phyloP scores from a whole-genome alignment of 1,140 invertebrate genomes.

The Cherax destructor region DNA sequence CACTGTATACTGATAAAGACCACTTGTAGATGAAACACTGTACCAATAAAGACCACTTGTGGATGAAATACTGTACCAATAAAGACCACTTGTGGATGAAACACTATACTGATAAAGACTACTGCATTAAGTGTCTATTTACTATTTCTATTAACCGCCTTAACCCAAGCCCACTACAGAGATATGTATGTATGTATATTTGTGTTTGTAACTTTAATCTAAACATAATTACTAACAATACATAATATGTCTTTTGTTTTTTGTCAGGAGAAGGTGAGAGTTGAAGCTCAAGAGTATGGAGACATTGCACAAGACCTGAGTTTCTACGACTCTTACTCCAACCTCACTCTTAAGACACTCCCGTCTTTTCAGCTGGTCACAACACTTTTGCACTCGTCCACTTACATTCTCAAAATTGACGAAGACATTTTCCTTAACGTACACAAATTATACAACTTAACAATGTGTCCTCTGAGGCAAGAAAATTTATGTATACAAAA shows the following conservation, averaged over 20 bases:
- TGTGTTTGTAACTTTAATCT: too few species aligned
- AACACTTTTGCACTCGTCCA: slow-evolving; percentile 68
- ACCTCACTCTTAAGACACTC: slow-evolving; percentile 77
- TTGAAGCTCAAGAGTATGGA: slow-evolving; percentile 71
- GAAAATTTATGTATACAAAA: slow-evolving; percentile 17
- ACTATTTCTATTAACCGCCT: too few species aligned
- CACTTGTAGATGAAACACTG: too few species aligned
- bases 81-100: too few species aligned
- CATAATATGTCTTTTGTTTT: neutral
- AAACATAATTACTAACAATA: too few species aligned
- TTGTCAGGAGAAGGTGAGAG: neutral
- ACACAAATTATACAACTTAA: slow-evolving; percentile 40
- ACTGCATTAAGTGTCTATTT: too few species aligned
- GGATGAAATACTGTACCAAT: too few species aligned
- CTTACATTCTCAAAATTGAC: slow-evolving; percentile 72
- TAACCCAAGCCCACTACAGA: too few species aligned
- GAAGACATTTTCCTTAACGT: slow-evolving; percentile 73
- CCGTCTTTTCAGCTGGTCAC: slow-evolving; percentile 75
- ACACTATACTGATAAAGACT: too few species aligned
- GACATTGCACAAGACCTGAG: slow-evolving; percentile 75
- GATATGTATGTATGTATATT: too few species aligned
- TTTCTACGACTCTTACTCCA: slow-evolving; percentile 76
- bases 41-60: too few species aligned
- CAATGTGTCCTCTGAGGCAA: slow-evolving; percentile 20
- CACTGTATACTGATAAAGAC: too few species aligned